Percentiles rank a stretch among this genome's conserved stretches.
phyloP scores from a whole-genome alignment of 2,113 vertebrate species.

The Nothoprocta perdicaria region DNA sequence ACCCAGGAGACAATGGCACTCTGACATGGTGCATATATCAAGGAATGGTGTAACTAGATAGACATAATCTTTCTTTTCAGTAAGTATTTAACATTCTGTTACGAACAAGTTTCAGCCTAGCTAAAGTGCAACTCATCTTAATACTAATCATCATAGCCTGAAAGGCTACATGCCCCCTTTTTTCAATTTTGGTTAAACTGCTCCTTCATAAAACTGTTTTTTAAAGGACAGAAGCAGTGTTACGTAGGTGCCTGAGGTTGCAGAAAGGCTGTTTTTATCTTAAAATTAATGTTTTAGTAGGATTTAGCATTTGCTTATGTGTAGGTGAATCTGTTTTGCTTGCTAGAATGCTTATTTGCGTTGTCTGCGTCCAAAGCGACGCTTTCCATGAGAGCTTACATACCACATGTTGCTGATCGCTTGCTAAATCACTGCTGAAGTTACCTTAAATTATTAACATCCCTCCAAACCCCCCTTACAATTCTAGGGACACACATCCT shows the following conservation, averaged over 20 bases:
- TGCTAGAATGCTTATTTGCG: slow-evolving; percentile 26
- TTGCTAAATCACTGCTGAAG: not conserved
- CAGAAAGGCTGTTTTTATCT: slow-evolving; percentile 16
- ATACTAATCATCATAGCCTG: slow-evolving; percentile 75
- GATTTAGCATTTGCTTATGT: not conserved
- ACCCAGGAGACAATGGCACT: slow-evolving; percentile 98
- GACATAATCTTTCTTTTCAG: slow-evolving; percentile 94
- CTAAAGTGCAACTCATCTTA: slow-evolving; percentile 82
- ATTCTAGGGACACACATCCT: not conserved
- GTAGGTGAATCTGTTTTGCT: slow-evolving; percentile 15
- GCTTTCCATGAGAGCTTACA: not conserved
- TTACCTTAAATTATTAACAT: slow-evolving; percentile 35
- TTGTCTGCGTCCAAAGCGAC: slow-evolving; percentile 16
- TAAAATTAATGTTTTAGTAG: slow-evolving; percentile 6
- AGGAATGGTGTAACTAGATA: slow-evolving; percentile 94
- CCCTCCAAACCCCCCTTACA: not conserved
- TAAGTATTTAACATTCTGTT: slow-evolving; percentile 96
- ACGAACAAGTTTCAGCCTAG: slow-evolving; percentile 89
- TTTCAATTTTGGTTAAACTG: slow-evolving; percentile 72
- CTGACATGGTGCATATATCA: slow-evolving; percentile 98
- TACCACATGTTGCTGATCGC: slow-evolving; percentile 61
- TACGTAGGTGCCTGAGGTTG: not conserved
- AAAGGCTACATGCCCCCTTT: slow-evolving; percentile 68
- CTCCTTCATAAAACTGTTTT: slow-evolving; percentile 71
- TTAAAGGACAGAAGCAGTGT: slow-evolving; percentile 59